Base-by-base conservation (phyloP, 2,113 vertebrate species). In the Lasiurus borealis region DNA sequence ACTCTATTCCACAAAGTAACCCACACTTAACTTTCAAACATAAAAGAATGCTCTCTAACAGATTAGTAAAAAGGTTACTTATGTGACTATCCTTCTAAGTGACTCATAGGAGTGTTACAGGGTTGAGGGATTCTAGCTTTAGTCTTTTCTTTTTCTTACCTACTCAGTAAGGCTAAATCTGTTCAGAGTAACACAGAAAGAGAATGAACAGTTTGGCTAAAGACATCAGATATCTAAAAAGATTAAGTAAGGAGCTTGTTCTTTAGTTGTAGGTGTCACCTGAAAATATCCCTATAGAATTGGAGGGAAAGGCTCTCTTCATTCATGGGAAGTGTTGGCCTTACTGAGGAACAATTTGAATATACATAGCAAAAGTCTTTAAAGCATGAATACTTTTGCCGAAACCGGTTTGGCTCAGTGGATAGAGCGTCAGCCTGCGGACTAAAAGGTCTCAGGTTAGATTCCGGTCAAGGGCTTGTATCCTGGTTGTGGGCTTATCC, bases 221-320 rank as follows among this genome's bases (percentile, higher is more conserved):
- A 92, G 40, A 80, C 52, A 85, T 68, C 40, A 83, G 18, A 78
- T 29, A 93, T 23, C 75, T 95, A 85, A 93, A 95, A 87, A 66
- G 6, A n/a, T 52, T 68, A 85, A n/a, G n/a, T n/a, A n/a, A 88
- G 75, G n/a, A 75, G 48, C 13, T 92, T 82, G 13, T 50, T 87
- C 13, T 72, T 87, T 81, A 89, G 90, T 34, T 91, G 73, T 31
- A 57, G 57, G 18, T 72, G 15, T 66, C 29, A 77, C 89, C 72
- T 87, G 94, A 96, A 96, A 88, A 48, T 83, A 36, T 6, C 4
- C 5, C 7, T 66, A 0, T 71, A 46, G 73, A 90, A 83, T 31
- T 66, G 18, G 75, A 87, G n/a, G 44, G 80, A 77, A 87, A 57
- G 52, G 19, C 46, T 92, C 1, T 94, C 54, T 76, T 29, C 40